Base-by-base conservation (phyloP, 1,140 invertebrate genomes). In the Scaptomyza pallida region DNA sequence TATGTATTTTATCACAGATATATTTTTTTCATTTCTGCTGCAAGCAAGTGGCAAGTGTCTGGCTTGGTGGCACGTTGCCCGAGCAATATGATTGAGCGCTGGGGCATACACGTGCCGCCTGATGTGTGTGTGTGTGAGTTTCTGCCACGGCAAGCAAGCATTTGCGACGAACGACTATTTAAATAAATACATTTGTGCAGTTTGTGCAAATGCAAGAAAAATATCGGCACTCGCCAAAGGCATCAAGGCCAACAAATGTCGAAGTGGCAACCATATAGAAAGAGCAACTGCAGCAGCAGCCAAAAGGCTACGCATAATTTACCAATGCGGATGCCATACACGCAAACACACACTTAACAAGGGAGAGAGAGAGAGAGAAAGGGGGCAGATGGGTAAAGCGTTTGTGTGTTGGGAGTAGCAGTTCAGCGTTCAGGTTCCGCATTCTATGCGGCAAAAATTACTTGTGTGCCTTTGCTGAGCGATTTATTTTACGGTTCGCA, bases 161-260 rank as follows among this genome's bases (percentile, higher is more conserved):
- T 76, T 86, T 65, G 41, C 57, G 60, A 30, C 17, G 37, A 12
- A 5, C 19, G 15, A 13, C 82, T 75, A 78, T 88, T 88, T 88
- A 88, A 88, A 82, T 88, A 88, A 82, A 88, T 78, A 78, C 73
- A 88, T 88, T 82, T 88, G 35, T 60, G 74, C 51, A 63, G 54
- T 75, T 73, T 40, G 45, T 65, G 51, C 51, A 50, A 61, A 64
- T 55, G 59, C 33, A 59, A 52, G 41, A 23, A 57, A 76, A 76
- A 63, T 80, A 81, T 73, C 64, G 54, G 23, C 54, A 62, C 19
- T 44, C 51, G 68, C 78, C 59, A 59, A 76, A 86, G 81, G 75
- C 69, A 75, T 47, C 47, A 86, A 81, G 70, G 68, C 77, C 79
- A 78, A 81, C 78, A 86, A 81, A 88, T 75, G 70, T 65, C 62